These are phyloP conservation scores for Rhinophrynus dorsalis DNA, from an alignment of 2,797 vertebrate species.

Conservation along the genomic window DNA sequence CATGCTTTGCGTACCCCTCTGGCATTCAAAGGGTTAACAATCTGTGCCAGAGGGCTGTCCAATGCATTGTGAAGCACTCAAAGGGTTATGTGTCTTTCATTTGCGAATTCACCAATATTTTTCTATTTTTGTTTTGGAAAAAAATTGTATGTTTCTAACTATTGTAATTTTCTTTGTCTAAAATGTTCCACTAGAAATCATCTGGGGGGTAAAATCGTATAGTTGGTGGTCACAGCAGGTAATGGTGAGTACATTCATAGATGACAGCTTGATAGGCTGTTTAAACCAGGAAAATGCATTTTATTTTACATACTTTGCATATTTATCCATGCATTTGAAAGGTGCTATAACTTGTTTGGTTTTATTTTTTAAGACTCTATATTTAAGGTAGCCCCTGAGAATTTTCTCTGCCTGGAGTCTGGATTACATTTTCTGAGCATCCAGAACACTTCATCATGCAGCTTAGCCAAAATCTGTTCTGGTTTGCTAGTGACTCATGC, in stretches of 20 bases:
- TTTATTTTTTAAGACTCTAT: conserved; percentile 35
- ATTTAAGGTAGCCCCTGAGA: conserved; percentile 61
- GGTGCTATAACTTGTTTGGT: conserved; percentile 44
- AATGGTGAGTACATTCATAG: conserved; percentile 6
- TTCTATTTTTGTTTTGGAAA: no score
- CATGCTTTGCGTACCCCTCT: no score
- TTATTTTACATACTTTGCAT: conserved; percentile 33
- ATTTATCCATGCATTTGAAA: conserved; percentile 18
- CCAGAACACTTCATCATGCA: conserved; percentile 69
- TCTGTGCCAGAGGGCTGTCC: no score
- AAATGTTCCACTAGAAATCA: conserved; percentile 3
- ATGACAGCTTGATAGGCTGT: background rate
- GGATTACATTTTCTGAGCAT: conserved; percentile 66
- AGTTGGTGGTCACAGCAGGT: conserved; percentile 12
- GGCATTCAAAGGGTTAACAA: no score
- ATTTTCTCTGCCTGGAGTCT: conserved; percentile 58
- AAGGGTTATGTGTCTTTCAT: no score
- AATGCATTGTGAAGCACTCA: no score
- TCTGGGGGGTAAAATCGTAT: conserved; percentile 11
- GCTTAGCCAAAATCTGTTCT: conserved; percentile 67
- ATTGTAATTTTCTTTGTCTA: no score
- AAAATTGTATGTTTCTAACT: no score
- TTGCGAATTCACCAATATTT: no score
- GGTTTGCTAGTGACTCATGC: conserved; percentile 68
- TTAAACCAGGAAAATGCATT: background rate